phyloP scores from a whole-genome alignment of 1,140 invertebrate genomes.

The Drosophila pachea region DNA sequence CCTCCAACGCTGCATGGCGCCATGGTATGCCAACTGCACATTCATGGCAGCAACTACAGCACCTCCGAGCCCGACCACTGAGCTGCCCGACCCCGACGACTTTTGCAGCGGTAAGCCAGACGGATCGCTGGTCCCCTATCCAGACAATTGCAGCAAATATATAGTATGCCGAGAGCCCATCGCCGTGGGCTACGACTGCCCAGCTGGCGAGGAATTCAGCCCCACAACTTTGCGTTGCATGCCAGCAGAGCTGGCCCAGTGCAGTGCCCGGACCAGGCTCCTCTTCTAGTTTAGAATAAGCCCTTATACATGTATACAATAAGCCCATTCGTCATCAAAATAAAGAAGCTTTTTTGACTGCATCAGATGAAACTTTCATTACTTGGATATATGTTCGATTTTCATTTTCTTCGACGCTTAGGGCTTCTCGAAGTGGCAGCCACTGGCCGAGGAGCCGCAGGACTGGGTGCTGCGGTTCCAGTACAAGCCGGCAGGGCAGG shows the following conservation, averaged over 20 bases:
- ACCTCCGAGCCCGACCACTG: slow-evolving; percentile 1
- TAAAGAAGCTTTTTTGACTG: not conserved
- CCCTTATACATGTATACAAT: too few species aligned
- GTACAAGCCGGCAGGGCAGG: slow-evolving; percentile 41
- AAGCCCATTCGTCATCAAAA: not conserved
- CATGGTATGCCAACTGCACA: slow-evolving; percentile 52
- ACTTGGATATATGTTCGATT: too few species aligned
- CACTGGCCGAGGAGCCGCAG: slow-evolving; percentile 21
- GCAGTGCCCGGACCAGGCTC: not conserved
- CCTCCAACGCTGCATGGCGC: slow-evolving; percentile 56
- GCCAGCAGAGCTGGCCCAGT: slow-evolving; percentile 38
- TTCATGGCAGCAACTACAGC: slow-evolving; percentile 7
- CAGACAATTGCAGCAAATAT: slow-evolving; percentile 58
- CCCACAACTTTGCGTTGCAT: slow-evolving; percentile 25
- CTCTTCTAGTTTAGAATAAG: too few species aligned
- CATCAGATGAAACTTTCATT: not conserved
- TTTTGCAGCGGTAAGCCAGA: slow-evolving; percentile 28
- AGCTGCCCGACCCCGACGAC: not conserved
- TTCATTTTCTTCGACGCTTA: too few species aligned
- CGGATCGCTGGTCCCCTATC: slow-evolving; percentile 48
- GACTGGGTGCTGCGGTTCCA: slow-evolving; percentile 36
- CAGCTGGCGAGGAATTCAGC: slow-evolving; percentile 44
- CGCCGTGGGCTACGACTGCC: slow-evolving; percentile 50
- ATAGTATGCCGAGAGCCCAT: slow-evolving; percentile 53
- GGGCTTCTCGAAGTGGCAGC: too few species aligned